These are phyloP conservation scores for Galemys pyrenaicus DNA, from an alignment of 2,113 vertebrate genomes.

Conservation along the genomic window DNA sequence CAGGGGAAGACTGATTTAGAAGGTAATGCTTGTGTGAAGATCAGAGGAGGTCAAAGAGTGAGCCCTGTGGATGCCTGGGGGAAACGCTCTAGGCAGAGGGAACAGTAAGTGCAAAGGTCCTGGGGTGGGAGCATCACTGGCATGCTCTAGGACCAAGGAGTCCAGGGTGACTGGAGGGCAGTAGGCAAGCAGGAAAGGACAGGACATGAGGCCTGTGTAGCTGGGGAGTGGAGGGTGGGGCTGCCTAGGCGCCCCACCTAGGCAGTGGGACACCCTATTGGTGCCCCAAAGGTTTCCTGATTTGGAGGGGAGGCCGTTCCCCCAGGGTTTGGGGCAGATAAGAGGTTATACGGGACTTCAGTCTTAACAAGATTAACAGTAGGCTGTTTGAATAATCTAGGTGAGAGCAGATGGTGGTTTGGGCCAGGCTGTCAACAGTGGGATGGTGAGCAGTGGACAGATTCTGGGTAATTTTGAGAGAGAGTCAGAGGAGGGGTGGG, in stretches of 20 bases:
- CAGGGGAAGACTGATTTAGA: background rate
- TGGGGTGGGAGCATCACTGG: fast-evolving
- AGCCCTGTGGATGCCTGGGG: background rate
- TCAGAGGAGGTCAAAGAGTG: background rate
- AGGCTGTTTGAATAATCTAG: background rate
- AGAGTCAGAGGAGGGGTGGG: background rate
- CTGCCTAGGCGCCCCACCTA: no score
- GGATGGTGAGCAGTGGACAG: background rate
- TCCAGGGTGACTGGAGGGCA: background rate
- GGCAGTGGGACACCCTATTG: no score
- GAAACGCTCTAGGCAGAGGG: fast-evolving
- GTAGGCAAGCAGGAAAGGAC: background rate
- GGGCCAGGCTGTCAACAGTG: background rate
- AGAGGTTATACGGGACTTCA: background rate
- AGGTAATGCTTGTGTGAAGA: background rate
- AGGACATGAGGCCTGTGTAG: background rate
- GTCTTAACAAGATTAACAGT: background rate
- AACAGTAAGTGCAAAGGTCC: background rate
- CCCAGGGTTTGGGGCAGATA: background rate
- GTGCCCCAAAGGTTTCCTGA: background rate
- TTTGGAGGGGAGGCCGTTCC: background rate
- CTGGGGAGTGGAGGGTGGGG: fast-evolving
- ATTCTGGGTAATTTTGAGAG: background rate
- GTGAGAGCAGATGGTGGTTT: background rate
- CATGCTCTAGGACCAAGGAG: background rate